These are phyloP conservation scores for Ophioninae sp. DNA, from an alignment of 2,888 invertebrate species.

Conservation along the genomic window DNA sequence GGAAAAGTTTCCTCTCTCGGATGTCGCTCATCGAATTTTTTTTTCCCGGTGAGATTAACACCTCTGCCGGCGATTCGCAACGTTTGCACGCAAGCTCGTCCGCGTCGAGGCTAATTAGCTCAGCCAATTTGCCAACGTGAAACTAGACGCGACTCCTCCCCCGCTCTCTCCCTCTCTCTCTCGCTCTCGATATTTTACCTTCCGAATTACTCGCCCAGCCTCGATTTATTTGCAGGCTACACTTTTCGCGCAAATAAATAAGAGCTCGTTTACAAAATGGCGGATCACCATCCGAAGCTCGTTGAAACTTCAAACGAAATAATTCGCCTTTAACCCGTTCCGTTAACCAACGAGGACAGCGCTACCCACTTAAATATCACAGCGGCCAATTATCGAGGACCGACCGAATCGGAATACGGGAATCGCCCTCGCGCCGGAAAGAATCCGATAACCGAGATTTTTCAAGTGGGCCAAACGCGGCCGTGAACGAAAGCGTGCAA, in stretches of 20 bases:
- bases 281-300: conserved; percentile 64
- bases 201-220: background rate
- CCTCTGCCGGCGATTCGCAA: conserved; percentile 57
- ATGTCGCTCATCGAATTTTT: conserved; percentile 6
- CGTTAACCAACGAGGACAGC: conserved; percentile 75
- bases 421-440: conserved; percentile 19
- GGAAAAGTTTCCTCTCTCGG: conserved; percentile 16
- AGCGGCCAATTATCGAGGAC: conserved; percentile 79
- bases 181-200: conserved; percentile 50
- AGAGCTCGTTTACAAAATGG: background rate
- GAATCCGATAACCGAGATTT: conserved; percentile 33
- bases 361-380: conserved; percentile 68
- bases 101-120: conserved; percentile 77
- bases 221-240: conserved; percentile 63
- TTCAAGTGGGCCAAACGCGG: conserved; percentile 27
- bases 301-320: conserved; percentile 80
- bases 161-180: conserved; percentile 58
- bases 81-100: conserved; percentile 70
- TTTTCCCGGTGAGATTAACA: conserved; percentile 50
- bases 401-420: conserved; percentile 67
- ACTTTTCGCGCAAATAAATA: conserved; percentile 22
- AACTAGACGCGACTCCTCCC: conserved; percentile 72
- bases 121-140: conserved; percentile 77
- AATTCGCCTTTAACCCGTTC: conserved; percentile 74
- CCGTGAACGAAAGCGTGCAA: too few species aligned